Evolutionary conservation across 2,888 invertebrate genomes (phyloP).

Genomic region (Megalurothrips usitatus): DNA sequence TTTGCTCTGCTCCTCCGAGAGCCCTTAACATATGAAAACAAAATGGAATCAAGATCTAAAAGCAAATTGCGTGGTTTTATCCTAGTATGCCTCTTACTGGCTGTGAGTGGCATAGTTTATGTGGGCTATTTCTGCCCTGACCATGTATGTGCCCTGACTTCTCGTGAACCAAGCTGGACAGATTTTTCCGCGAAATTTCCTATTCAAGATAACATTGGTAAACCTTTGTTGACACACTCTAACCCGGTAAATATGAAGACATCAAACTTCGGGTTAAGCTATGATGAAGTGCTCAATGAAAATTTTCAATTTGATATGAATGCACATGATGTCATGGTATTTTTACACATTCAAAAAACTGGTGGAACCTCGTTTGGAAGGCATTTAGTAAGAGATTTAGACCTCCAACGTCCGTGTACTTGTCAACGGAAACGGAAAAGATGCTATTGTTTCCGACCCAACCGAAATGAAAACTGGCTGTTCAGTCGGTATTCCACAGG

Average conservation of each 20-base stretch:
- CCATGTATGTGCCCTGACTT: conserved; percentile 56
- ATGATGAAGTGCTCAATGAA: conserved; percentile 81
- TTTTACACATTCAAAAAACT: conserved; percentile 98
- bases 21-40: conserved; percentile 69
- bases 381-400: conserved; percentile 92
- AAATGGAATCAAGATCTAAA: conserved; percentile 77
- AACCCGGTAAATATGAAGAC: conserved; percentile 40
- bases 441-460: conserved; percentile 87
- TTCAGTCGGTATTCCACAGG: conserved; percentile 96
- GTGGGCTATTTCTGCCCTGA: conserved; percentile 88
- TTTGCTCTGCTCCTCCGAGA: conserved; percentile 71
- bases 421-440: conserved; percentile 85
- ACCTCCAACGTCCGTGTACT: conserved; percentile 86
- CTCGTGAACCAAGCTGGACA: conserved; percentile 39
- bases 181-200: conserved; percentile 42
- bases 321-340: conserved; percentile 94
- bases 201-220: conserved; percentile 48
- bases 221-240: conserved; percentile 47
- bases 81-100: conserved; percentile 74
- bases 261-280: conserved; percentile 61
- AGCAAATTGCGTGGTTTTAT: conserved; percentile 66
- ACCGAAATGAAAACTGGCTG: conserved; percentile 92
- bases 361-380: conserved; percentile 97
- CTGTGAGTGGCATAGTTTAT: conserved; percentile 80
- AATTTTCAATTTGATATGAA: conserved; percentile 86